Base-by-base conservation (phyloP, 2,888 invertebrate species). In the Stratiomys singularior region DNA sequence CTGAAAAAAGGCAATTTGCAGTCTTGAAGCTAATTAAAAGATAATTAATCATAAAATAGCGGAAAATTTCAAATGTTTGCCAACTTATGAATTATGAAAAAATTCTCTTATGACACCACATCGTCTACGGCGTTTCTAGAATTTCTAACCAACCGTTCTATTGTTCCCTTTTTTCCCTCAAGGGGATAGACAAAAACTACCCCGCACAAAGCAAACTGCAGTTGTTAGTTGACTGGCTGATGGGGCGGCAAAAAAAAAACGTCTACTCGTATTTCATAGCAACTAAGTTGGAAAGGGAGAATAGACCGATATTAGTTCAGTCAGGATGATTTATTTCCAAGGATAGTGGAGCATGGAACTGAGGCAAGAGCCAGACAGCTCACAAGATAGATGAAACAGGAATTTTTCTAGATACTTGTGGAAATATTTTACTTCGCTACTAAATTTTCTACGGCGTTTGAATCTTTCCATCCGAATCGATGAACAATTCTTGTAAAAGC, bases 11-110 rank as follows among this genome's bases (percentile, higher is more conserved):
- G 37, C 37, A 37, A 37, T 37, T 52, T 52, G 7, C 52, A 52
- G 52, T 52, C 52, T 18, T 52, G 18, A 18, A 52, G 52, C 18
- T 52, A 13, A 52, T 52, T 52, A 52, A 52, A 52, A 18, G 52
- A 52, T 52, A 52, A 52, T 52, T 52, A 52, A 52, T 2, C 52
- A 52, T 4, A 18, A 52, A 52, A 52, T 4, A 52, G 52, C 18
- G 52, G 52, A 52, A 52, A 52, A 52, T 52, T 52, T 52, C 52
- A 52, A 52, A 13, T 52, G 52, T 18, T 52, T 18, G 52, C 52
- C 52, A 52, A 52, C 52, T 52, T 52, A 52, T 52, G 52, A 52
- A 52, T 52, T n/a, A 15, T 52, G n/a, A 13, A 52, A 52, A n/a
- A 13, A 52, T 52, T 52, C 52, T 15, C 52, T n/a, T 52, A 18